Percentiles rank a stretch among this genome's conserved stretches.
These are phyloP conservation scores for Acestrorhynchus altus DNA, from an alignment of 2,797 vertebrate genomes.

Conservation along the genomic window DNA sequence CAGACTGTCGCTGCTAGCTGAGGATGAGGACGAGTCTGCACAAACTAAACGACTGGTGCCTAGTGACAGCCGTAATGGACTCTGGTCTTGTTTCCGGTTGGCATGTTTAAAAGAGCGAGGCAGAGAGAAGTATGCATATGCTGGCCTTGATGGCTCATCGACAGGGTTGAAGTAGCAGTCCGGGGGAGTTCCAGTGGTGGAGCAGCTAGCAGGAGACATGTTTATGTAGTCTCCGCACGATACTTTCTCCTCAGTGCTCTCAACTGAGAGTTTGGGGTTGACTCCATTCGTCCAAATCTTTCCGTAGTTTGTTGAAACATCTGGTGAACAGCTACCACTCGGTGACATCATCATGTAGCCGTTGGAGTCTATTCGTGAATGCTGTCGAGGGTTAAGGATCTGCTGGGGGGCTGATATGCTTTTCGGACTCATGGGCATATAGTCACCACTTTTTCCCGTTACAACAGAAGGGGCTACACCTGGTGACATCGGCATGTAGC, in stretches of 20 bases:
- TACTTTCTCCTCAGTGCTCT: conserved; percentile 80
- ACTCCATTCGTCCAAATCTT: conserved; percentile 84
- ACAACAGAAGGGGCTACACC: conserved; percentile 78
- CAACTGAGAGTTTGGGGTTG: conserved; percentile 77
- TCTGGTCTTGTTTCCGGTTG: conserved; percentile 69
- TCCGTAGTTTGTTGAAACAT: conserved; percentile 74
- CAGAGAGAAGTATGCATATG: conserved; percentile 85
- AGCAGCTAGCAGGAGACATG: conserved; percentile 87
- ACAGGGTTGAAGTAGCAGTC: conserved; percentile 80
- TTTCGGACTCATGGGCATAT: conserved; percentile 90
- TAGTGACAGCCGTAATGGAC: conserved; percentile 73
- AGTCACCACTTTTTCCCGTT: conserved; percentile 75
- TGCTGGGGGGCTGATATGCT: conserved; percentile 87
- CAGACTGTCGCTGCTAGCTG: conserved; percentile 84
- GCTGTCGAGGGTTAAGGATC: conserved; percentile 84
- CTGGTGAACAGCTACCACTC: conserved; percentile 85
- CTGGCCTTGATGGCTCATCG: conserved; percentile 73
- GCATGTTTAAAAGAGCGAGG: conserved; percentile 87
- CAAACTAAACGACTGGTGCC: conserved; percentile 78
- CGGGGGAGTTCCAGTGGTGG: conserved; percentile 84
- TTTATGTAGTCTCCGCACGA: conserved; percentile 84
- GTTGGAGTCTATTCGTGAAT: conserved; percentile 81
- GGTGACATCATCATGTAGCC: conserved; percentile 94
- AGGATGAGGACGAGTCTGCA: conserved; percentile 78
- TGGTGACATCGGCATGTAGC: conserved; percentile 90